A percentile compares a stretch with the other conserved stretches of the same genome.
phyloP scores from a whole-genome alignment of 2,888 invertebrate species.

The Limnephilus lunatus region DNA sequence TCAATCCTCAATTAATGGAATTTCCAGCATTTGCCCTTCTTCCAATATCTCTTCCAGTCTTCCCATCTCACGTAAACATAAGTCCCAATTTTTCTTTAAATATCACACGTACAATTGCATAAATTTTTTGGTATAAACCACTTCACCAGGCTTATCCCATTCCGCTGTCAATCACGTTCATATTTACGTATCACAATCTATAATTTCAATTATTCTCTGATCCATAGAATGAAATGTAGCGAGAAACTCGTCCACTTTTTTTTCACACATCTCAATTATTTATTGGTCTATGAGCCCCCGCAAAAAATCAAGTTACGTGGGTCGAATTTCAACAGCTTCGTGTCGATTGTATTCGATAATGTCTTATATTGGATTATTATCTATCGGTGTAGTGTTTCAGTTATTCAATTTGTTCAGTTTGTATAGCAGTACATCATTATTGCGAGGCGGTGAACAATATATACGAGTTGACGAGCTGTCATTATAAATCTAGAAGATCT shows the following conservation, averaged over 20 bases:
- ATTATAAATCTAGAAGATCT: constrained; percentile 10
- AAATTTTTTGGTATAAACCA: too few species aligned
- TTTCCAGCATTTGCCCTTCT: too few species aligned
- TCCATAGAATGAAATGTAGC: neutral
- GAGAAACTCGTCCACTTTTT: neutral
- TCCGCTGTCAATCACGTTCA: neutral
- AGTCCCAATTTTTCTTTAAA: too few species aligned
- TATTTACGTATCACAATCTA: neutral
- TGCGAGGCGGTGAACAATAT: constrained; percentile 8
- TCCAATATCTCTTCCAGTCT: too few species aligned
- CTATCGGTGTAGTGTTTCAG: constrained; percentile 18
- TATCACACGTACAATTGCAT: too few species aligned
- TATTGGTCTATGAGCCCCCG: neutral
- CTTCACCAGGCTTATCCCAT: too few species aligned
- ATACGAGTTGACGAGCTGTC: constrained; percentile 4
- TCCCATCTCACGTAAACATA: too few species aligned
- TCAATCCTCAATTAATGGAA: too few species aligned
- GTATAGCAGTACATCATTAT: constrained; percentile 4
- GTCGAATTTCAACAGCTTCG: neutral
- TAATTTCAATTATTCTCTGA: constrained; percentile 10
- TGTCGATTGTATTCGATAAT: constrained; percentile 22
- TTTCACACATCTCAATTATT: neutral
- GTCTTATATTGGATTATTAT: constrained; percentile 7
- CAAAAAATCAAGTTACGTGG: constrained; percentile 4
- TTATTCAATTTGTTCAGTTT: constrained; percentile 15